A percentile compares a stretch with the other conserved stretches of the same genome.
Evolutionary conservation across 2,888 invertebrate genomes (phyloP).

Genomic region (Drosophila meridionalis): DNA sequence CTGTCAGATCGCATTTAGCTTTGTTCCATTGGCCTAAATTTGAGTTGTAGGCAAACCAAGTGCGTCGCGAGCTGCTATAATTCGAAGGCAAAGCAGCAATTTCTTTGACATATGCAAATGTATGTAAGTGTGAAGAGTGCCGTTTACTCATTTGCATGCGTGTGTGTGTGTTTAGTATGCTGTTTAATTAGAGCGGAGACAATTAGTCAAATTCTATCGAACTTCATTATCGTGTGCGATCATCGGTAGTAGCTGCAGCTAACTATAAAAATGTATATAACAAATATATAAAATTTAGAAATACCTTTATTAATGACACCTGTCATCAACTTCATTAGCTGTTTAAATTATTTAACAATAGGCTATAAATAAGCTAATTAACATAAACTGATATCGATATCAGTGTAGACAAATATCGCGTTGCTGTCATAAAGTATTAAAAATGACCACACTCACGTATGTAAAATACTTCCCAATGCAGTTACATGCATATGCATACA

Average conservation of each 20-base stretch:
- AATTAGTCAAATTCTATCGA: not conserved
- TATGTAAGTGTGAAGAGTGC: not conserved
- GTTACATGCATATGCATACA: not conserved
- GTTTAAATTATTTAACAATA: not conserved
- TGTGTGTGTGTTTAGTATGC: not conserved
- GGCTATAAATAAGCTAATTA: not conserved
- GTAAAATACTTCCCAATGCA: not conserved
- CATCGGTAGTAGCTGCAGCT: not conserved
- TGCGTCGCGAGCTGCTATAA: not conserved
- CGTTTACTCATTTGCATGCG: not conserved
- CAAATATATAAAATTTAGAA: not conserved
- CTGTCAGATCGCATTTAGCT: not conserved
- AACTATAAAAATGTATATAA: not conserved
- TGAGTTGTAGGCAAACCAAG: not conserved
- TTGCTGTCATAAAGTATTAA: not conserved
- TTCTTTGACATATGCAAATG: not conserved
- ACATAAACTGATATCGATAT: constrained; percentile 8
- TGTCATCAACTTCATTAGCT: not conserved
- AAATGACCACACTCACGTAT: not conserved
- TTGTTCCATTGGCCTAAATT: constrained; percentile 18
- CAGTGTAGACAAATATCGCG: not conserved
- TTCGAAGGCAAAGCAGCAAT: not conserved
- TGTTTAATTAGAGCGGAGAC: constrained; percentile 7
- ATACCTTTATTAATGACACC: not conserved
- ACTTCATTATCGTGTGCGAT: not conserved